Evolutionary conservation across 2,888 invertebrate genomes (phyloP), one percentile per base, ranked within the genome.

Genomic region (Isoperla grammatica): DNA sequence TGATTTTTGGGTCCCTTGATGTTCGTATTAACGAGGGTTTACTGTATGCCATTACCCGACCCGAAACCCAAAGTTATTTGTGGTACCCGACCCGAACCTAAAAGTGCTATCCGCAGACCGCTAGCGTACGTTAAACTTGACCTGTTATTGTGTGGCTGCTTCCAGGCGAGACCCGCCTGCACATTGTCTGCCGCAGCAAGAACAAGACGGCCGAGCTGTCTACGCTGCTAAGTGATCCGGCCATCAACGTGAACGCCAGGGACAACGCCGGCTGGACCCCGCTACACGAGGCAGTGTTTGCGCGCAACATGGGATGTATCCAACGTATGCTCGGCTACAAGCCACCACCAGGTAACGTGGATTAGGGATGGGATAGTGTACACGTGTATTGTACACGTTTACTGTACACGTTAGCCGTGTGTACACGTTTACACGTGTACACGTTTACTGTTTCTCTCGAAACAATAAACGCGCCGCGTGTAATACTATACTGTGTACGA

Each of bases 181-280:
- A 50, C 35, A n/a, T n/a, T 9, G 49, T 23, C 11, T 50, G 49
- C 15, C 22, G 29, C 23, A 23, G 17, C 23, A n/a, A 17, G 13
- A 15, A 15, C 49, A n/a, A 35, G 8, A 9, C 8, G 2, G 49
- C 23, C 1, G 13, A 13, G 35, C 5, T 50, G 1, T 3, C 4
- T 15, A 6, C 22, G 49, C 49, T 50, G 15, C 35, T 50, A n/a
- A 15, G 15, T 1, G 29, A 50, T n/a, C 49, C 49, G 13, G 23
- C 22, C 29, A 29, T 50, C 35, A 13, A 50, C 49, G 49, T 50
- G 13, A 50, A 50, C 35, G 15, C n/a, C 9, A 29, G 15, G n/a
- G 49, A 50, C 49, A 50, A 50, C 49, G 49, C 49, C 15, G 49
- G 29, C n/a, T 50, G 35, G 29, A 50, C 49, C 15, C 49, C 49